These are phyloP conservation scores for Urosaurus nigricauda DNA, from an alignment of 2,797 vertebrate species.

Conservation along the genomic window DNA sequence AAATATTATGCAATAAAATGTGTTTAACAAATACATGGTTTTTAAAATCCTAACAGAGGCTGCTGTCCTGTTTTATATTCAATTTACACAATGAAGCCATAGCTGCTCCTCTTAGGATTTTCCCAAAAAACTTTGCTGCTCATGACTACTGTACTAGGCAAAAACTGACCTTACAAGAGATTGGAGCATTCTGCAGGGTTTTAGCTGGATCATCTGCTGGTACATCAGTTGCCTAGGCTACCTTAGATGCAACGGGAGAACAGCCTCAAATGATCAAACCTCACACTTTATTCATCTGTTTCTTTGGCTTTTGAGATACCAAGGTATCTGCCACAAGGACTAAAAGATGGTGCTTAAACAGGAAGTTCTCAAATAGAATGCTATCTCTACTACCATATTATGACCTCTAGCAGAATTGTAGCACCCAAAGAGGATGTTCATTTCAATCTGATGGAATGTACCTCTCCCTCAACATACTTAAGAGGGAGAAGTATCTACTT, in stretches of 20 bases:
- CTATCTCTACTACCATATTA: neutral
- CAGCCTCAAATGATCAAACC: neutral
- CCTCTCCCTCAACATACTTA: too few relatives aligned
- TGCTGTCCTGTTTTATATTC: neutral
- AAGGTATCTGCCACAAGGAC: too few relatives aligned
- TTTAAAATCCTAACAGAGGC: constrained; percentile 3
- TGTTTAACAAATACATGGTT: neutral
- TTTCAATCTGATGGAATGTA: too few relatives aligned
- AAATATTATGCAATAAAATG: constrained; percentile 13
- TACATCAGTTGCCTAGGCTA: neutral
- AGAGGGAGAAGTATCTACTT: too few relatives aligned
- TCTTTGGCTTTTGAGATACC: neutral
- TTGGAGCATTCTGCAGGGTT: too few relatives aligned
- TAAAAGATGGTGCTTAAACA: neutral
- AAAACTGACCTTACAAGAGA: neutral
- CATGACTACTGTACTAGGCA: neutral
- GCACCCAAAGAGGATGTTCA: too few relatives aligned
- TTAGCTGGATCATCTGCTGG: neutral
- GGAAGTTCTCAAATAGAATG: neutral
- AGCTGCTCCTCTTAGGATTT: neutral
- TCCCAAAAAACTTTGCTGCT: neutral
- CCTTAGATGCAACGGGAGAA: neutral
- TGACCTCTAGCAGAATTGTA: neutral
- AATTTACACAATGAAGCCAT: neutral
- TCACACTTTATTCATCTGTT: neutral